Conservation (phyloP, 1,140 invertebrate genomes). For the Nylanderia fulva region DNA sequence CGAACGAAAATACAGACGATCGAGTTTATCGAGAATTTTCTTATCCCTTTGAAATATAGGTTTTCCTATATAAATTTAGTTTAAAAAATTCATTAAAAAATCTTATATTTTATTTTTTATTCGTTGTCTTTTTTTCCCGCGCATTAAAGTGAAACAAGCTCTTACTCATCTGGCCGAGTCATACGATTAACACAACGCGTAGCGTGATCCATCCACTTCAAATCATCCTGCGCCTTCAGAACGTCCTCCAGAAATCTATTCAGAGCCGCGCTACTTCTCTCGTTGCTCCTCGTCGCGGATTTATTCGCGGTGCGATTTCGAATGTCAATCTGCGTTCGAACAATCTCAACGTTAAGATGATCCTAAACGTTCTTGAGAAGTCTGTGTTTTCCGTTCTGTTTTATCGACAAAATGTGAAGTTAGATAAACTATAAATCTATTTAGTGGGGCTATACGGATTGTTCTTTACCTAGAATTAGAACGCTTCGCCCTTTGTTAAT, state of each 20-base stretch:
- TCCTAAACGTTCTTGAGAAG: too few relatives aligned
- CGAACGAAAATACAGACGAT: conserved; percentile 16
- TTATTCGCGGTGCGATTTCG: neutral
- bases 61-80: too few relatives aligned
- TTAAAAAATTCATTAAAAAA: too few relatives aligned
- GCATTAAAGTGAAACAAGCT: neutral
- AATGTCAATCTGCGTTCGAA: neutral
- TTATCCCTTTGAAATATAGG: neutral
- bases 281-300: neutral
- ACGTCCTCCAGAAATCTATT: conserved; percentile 74
- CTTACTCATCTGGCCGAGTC: conserved; percentile 50
- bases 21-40: conserved; percentile 9
- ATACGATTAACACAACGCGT: conserved; percentile 39
- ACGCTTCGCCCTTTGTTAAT: too few relatives aligned
- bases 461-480: too few relatives aligned
- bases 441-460: too few relatives aligned
- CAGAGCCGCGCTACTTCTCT: conserved; percentile 57
- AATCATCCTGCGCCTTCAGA: conserved; percentile 72
- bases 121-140: neutral
- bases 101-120: conserved; percentile 18
- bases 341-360: neutral
- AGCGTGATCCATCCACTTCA: conserved; percentile 76
- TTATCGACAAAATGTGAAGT: too few relatives aligned
- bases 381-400: too few relatives aligned
- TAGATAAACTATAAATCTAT: too few relatives aligned